Evolutionary conservation across 1,140 invertebrate species (phyloP).

Genomic region (Elymnias hypermnestra): DNA sequence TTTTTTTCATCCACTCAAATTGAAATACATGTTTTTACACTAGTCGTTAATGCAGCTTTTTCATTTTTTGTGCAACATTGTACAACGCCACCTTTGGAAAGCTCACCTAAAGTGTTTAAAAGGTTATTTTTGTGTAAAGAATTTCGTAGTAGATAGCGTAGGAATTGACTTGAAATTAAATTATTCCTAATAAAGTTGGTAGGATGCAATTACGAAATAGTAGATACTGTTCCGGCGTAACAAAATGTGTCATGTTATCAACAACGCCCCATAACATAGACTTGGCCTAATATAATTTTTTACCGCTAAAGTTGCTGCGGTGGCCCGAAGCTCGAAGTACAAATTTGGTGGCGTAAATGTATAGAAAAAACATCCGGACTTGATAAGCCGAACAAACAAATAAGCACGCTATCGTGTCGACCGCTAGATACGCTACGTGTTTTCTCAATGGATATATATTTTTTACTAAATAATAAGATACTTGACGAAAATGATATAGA

Average conservation of each 20-base stretch:
- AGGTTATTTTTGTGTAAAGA: no score
- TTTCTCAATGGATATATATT: constrained; percentile 49
- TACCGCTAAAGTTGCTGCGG: constrained; percentile 46
- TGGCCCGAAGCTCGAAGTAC: constrained; percentile 59
- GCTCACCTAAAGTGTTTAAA: no score
- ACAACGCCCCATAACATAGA: constrained; percentile 31
- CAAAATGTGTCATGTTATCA: not conserved
- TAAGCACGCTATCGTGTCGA: constrained; percentile 67
- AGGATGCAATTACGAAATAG: not conserved
- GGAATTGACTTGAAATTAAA: no score
- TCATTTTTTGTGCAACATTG: no score
- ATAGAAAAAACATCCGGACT: constrained; percentile 74
- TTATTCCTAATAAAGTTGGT: no score
- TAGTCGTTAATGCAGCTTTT: no score
- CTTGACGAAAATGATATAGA: constrained; percentile 9
- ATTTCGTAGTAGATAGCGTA: no score
- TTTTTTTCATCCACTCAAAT: no score
- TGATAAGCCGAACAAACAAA: constrained; percentile 74
- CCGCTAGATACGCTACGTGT: constrained; percentile 60
- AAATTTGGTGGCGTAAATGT: constrained; percentile 64
- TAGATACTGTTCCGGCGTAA: not conserved
- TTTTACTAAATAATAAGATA: constrained; percentile 26
- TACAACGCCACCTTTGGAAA: no score
- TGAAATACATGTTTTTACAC: no score
- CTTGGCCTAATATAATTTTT: constrained; percentile 62